Percentiles rank a stretch among this genome's conserved stretches.
These are phyloP conservation scores for Petrophora chlorosata DNA, from an alignment of 2,888 invertebrate species.

Conservation along the genomic window DNA sequence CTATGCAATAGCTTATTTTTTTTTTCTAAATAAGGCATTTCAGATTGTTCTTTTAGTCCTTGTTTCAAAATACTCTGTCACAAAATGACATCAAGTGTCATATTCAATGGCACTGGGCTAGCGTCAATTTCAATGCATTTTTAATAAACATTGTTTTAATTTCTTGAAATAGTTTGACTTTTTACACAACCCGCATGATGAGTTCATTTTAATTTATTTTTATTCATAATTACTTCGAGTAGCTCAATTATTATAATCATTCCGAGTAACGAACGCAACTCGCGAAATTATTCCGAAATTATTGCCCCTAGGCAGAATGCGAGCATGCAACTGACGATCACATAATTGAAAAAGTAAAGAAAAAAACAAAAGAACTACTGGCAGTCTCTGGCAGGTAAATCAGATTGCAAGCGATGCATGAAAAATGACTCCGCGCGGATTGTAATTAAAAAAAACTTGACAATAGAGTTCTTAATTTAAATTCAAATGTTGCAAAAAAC, in stretches of 20 bases:
- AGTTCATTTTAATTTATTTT: conserved; percentile 14
- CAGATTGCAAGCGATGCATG: conserved; percentile 81
- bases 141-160: no score
- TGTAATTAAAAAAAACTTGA: conserved; percentile 77
- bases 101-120: no score
- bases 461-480: conserved; percentile 73
- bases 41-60: no score
- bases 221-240: conserved; percentile 41
- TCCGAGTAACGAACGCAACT: conserved; percentile 34
- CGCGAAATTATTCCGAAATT: conserved; percentile 40
- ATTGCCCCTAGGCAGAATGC: conserved; percentile 45
- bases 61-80: no score
- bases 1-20: no score
- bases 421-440: conserved; percentile 74
- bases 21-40: no score
- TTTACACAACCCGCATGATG: background rate
- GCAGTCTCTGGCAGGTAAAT: conserved; percentile 76
- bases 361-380: conserved; percentile 55
- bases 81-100: no score
- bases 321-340: conserved; percentile 46
- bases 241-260: conserved; percentile 49
- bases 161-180: background rate
- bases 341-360: conserved; percentile 37
- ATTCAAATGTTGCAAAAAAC: conserved; percentile 69
- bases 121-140: no score